Evolutionary conservation across 2,888 invertebrate genomes (phyloP).

Genomic region (Adelphocoris suturalis): DNA sequence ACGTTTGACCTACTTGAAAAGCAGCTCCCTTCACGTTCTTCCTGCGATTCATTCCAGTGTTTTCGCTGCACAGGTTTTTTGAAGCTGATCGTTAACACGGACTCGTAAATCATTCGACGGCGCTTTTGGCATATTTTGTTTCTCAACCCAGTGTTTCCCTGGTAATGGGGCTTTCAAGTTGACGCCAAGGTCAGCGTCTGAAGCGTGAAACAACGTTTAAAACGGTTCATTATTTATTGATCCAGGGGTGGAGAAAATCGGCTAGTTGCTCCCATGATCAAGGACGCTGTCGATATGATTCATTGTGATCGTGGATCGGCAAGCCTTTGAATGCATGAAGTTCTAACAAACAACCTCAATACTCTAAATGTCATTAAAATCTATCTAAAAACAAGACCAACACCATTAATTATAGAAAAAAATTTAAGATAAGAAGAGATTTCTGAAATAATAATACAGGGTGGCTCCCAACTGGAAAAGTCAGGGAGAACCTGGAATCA

Average conservation of each 20-base stretch:
- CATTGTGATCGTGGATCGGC: neutral
- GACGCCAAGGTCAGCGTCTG: slow-evolving; percentile 15
- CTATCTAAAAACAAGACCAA: too few species aligned
- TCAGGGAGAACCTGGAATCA: too few species aligned
- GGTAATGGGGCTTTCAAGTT: slow-evolving; percentile 30
- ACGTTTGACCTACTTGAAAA: slow-evolving; percentile 38
- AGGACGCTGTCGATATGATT: slow-evolving; percentile 3
- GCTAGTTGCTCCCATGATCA: neutral
- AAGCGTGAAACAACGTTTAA: neutral
- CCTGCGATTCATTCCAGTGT: slow-evolving; percentile 44
- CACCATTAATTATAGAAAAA: too few species aligned
- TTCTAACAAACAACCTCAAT: too few species aligned
- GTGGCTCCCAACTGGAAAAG: too few species aligned
- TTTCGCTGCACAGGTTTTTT: slow-evolving; percentile 47
- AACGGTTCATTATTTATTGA: neutral
- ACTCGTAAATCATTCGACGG: slow-evolving; percentile 19
- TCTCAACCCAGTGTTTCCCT: slow-evolving; percentile 41
- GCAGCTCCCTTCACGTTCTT: slow-evolving; percentile 25
- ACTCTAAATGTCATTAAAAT: too few species aligned
- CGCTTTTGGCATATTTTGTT: slow-evolving; percentile 44
- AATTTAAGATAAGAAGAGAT: too few species aligned
- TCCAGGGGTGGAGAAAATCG: neutral
- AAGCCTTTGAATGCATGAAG: too few species aligned
- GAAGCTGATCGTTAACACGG: slow-evolving; percentile 47
- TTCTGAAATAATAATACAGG: too few species aligned